Percentiles rank a stretch among this genome's conserved stretches.
phyloP scores from a whole-genome alignment of 2,113 vertebrate species.

The Burhinus oedicnemus region DNA sequence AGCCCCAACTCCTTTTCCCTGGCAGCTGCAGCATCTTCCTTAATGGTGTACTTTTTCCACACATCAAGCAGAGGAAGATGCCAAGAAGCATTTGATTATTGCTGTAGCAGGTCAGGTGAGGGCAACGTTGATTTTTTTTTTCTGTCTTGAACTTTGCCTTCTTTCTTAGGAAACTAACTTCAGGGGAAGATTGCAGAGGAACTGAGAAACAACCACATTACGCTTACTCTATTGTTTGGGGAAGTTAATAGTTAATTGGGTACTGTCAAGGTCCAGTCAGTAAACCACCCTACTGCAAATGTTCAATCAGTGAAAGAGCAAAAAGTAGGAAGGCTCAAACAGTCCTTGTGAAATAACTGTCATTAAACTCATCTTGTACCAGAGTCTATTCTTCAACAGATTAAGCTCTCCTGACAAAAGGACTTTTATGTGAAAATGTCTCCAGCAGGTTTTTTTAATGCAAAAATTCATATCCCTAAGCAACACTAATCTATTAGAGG shows the following conservation, averaged over 20 bases:
- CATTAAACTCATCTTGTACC: background rate
- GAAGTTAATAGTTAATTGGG: background rate
- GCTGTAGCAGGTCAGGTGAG: background rate
- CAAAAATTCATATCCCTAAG: slow-evolving; percentile 13
- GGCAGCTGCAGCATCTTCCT: background rate
- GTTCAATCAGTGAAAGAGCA: background rate
- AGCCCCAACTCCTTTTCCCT: background rate
- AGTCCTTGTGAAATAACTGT: background rate
- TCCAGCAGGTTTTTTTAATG: background rate
- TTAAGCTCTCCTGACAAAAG: slow-evolving; percentile 25
- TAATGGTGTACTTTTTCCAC: background rate
- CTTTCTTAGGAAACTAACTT: background rate
- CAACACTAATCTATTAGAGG: background rate
- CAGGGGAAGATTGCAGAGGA: background rate
- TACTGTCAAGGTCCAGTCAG: background rate
- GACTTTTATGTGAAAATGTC: slow-evolving; percentile 14
- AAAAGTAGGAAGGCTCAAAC: background rate
- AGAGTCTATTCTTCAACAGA: background rate
- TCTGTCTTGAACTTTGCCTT: background rate
- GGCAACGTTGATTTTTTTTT: background rate
- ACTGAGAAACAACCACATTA: background rate
- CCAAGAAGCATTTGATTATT: background rate
- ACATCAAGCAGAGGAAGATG: background rate
- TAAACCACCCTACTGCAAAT: background rate
- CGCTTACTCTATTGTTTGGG: background rate